A percentile compares a stretch with the other conserved stretches of the same genome.
These are phyloP conservation scores for Chelonia mydas DNA, from an alignment of 2,797 vertebrate genomes.

Conservation along the genomic window DNA sequence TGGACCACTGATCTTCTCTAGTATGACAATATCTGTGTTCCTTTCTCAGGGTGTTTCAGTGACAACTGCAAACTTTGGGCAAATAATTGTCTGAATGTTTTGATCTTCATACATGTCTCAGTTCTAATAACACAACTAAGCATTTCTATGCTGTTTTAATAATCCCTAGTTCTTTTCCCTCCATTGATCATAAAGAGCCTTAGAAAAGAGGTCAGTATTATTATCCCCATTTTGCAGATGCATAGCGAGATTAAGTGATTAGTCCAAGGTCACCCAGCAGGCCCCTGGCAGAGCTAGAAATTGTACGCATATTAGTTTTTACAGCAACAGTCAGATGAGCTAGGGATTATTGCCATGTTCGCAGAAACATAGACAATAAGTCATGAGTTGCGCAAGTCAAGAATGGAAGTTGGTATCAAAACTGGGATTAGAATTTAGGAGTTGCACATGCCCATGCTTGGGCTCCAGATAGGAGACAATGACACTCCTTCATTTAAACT, in stretches of 20 bases:
- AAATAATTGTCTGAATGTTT: neutral
- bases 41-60: neutral
- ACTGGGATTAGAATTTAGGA: neutral
- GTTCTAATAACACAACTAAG: neutral
- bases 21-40: constrained; percentile 1
- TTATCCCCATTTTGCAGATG: neutral
- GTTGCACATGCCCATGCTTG: neutral
- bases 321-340: neutral
- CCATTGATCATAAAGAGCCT: neutral
- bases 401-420: neutral
- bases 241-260: neutral
- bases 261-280: neutral
- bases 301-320: neutral
- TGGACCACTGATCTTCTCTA: neutral
- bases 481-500: neutral
- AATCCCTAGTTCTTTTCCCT: neutral
- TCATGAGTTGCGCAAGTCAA: neutral
- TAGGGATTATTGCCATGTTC: neutral
- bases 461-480: neutral
- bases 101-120: neutral
- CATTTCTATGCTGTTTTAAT: neutral
- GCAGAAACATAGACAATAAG: neutral
- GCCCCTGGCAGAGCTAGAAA: neutral
- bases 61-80: neutral
- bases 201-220: neutral